A percentile compares a stretch with the other conserved stretches of the same genome.
Conservation (phyloP, 2,888 invertebrate species). For the Zele albiditarsus region DNA sequence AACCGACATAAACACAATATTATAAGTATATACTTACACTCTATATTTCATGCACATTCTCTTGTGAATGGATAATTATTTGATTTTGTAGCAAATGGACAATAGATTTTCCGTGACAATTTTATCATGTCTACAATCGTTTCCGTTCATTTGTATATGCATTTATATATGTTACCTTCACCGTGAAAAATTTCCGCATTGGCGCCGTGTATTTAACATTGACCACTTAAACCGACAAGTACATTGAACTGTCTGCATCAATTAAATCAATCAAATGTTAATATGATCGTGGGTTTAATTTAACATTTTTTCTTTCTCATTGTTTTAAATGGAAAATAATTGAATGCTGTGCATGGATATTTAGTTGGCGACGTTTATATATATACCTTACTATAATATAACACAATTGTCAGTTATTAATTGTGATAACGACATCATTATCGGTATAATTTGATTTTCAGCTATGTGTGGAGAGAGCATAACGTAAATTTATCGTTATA, state of each 20-base stretch:
- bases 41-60: background rate
- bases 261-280: conserved; percentile 2
- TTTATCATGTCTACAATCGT: background rate
- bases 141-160: conserved; percentile 8
- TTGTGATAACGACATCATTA: background rate
- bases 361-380: background rate
- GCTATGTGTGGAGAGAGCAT: conserved; percentile 66
- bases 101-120: conserved; percentile 6
- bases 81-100: background rate
- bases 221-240: background rate
- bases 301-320: background rate
- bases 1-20: background rate
- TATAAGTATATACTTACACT: background rate
- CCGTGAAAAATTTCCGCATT: conserved; percentile 17
- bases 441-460: background rate
- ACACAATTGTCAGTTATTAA: background rate
- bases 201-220: conserved; percentile 13
- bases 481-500: conserved; percentile 52
- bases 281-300: background rate
- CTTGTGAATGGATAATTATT: background rate
- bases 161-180: conserved; percentile 4
- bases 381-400: background rate
- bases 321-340: too few relatives aligned
- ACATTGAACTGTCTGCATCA: background rate
- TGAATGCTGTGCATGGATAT: background rate